Evolutionary conservation across 1,140 invertebrate genomes (phyloP).

Genomic region (Yoshiicerus persimilis): DNA sequence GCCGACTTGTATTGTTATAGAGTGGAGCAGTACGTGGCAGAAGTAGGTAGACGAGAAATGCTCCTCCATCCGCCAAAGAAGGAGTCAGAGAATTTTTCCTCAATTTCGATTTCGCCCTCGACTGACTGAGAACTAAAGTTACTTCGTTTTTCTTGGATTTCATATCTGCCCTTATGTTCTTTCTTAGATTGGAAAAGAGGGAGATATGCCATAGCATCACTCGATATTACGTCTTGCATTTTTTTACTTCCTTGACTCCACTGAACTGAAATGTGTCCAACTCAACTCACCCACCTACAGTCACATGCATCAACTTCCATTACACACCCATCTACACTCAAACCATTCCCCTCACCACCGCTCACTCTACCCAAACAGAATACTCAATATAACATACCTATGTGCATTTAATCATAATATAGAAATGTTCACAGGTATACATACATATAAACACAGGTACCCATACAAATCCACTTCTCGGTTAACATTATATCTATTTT

Average conservation of each 20-base stretch:
- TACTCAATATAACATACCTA: no score
- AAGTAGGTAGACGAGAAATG: background rate
- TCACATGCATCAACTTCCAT: background rate
- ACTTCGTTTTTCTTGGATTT: background rate
- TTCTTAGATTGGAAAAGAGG: background rate
- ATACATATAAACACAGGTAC: no score
- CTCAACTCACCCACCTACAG: background rate
- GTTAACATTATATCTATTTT: no score
- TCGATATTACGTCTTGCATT: slow-evolving; percentile 2
- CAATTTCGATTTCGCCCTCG: slow-evolving; percentile 21
- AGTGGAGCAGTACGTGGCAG: no score
- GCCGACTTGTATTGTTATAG: no score
- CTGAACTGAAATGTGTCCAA: background rate
- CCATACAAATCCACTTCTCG: no score
- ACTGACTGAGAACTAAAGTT: slow-evolving; percentile 20
- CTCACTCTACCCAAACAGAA: background rate
- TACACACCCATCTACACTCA: background rate
- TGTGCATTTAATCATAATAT: no score
- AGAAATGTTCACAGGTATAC: no score
- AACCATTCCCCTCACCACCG: background rate
- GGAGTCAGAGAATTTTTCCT: background rate
- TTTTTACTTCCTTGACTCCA: background rate
- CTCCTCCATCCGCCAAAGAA: background rate
- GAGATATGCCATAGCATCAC: background rate
- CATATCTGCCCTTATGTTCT: slow-evolving; percentile 19